Conservation (phyloP, 2,888 invertebrate species). For the Plebejus anna region DNA sequence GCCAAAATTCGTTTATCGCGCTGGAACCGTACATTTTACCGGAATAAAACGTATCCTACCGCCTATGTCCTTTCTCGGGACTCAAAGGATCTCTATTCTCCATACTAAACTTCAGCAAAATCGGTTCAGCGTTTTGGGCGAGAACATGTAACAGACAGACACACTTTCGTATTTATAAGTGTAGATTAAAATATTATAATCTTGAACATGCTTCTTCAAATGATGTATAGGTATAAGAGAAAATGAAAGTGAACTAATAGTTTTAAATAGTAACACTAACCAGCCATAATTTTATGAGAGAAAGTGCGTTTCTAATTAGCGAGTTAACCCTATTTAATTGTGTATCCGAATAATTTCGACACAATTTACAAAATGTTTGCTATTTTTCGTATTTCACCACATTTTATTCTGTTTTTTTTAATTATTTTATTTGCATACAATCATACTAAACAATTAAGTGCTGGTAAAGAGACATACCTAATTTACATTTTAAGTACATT, state of each 20-base stretch:
- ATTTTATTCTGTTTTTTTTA: background rate
- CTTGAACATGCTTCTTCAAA: background rate
- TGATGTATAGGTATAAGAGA: background rate
- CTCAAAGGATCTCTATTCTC: no score
- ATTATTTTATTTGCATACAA: background rate
- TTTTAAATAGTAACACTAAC: constrained; percentile 13
- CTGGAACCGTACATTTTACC: no score
- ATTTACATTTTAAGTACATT: no score
- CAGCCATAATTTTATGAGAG: constrained; percentile 20
- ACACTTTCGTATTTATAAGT: no score
- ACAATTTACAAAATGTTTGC: background rate
- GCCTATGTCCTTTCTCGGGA: no score
- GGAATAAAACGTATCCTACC: no score
- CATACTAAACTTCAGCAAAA: no score
- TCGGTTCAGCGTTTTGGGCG: no score
- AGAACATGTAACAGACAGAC: no score
- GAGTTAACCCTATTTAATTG: constrained; percentile 7
- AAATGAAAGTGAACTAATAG: constrained; percentile 28
- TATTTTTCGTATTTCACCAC: background rate
- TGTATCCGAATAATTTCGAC: constrained; percentile 1
- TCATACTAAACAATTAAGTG: background rate
- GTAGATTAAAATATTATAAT: background rate
- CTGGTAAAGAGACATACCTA: no score
- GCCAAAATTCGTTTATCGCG: no score
- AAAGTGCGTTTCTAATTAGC: constrained; percentile 25